Base-by-base conservation (phyloP, 2,113 vertebrate genomes). In the Cyanoramphus novaezelandiae region DNA sequence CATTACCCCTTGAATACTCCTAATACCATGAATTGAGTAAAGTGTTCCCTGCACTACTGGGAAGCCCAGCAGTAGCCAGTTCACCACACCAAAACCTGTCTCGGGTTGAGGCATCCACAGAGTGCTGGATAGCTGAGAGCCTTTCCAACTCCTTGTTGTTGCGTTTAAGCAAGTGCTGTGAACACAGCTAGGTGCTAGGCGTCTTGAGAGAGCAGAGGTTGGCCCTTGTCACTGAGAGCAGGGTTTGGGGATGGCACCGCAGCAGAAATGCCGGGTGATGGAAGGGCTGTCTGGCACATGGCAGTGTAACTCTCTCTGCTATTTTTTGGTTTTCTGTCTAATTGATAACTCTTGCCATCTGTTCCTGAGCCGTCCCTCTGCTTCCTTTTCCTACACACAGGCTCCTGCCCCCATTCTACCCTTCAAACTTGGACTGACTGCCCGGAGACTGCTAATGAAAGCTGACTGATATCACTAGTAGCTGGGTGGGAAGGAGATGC, bases 341-440 rank as follows among this genome's bases (percentile, higher is more conserved):
- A 95, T 96, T 93, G 86, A 13, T 91, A 82, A n/a, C 90, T 96
- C 78, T 35, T 88, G 63, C 96, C 95, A 95, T 96, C 95, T 97
- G 96, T 90, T 96, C 84, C 87, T 0, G 9, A 95, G 79, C 90
- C 62, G 44, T 60, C 82, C 70, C 92, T 55, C 92, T 85, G 87
- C 94, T 92, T 70, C 87, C 89, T 93, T 95, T 87, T 57, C 95
- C 87, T 41, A 49, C 89, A 55, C 82, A 27, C 83, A 16, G 65
- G 52, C 75, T 95, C 62, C 95, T 95, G 89, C 84, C 67, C 70
- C 87, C 44, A 7, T 91, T 52, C 81, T 52, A 23, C 81, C 49
- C 86, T 16, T 11, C 33, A 11, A 4, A 23, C 75, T 52, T 55
- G 31, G 65, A 15, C 65, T 29, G 60, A 1, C 46, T 68, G 83